Evolutionary conservation across 2,797 vertebrate genomes (phyloP).

Genomic region (Rhodeus uyekii): DNA sequence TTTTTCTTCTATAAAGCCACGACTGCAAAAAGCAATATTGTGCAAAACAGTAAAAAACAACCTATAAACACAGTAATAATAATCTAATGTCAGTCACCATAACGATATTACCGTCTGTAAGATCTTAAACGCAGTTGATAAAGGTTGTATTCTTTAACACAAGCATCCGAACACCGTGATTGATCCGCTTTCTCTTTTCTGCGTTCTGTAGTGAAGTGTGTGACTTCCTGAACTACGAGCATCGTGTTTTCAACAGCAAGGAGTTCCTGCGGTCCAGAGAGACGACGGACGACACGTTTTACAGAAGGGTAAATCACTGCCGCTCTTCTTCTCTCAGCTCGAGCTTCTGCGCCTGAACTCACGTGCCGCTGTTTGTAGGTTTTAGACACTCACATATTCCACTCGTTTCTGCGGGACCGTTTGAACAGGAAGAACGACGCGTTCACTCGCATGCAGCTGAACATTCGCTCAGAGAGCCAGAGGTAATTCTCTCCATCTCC

Average conservation of each 20-base stretch:
- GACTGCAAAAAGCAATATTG: not conserved
- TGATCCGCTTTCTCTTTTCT: not conserved
- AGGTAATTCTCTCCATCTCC: slow-evolving; percentile 72
- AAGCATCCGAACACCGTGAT: not conserved
- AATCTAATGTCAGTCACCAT: not conserved
- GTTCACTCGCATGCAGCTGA: slow-evolving; percentile 85
- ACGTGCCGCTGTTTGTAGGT: slow-evolving; percentile 73
- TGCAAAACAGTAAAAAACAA: not conserved
- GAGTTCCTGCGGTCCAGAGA: slow-evolving; percentile 91
- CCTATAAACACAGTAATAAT: not conserved
- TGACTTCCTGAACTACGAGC: slow-evolving; percentile 91
- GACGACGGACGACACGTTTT: slow-evolving; percentile 83
- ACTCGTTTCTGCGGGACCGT: slow-evolving; percentile 91
- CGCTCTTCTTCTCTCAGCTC: not conserved
- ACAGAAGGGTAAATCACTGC: slow-evolving; percentile 81
- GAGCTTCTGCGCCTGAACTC: not conserved
- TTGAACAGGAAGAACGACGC: slow-evolving; percentile 88
- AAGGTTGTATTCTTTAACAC: not conserved
- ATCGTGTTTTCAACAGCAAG: slow-evolving; percentile 95
- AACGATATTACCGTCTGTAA: no score
- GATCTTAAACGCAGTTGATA: not conserved
- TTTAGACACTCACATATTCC: slow-evolving; percentile 93
- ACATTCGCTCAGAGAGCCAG: slow-evolving; percentile 77
- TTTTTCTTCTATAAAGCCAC: not conserved
- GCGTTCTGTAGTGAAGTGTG: slow-evolving; percentile 82